Evolutionary conservation across 2,797 vertebrate species (phyloP).

Genomic region (Parotocinclus haroldoi): DNA sequence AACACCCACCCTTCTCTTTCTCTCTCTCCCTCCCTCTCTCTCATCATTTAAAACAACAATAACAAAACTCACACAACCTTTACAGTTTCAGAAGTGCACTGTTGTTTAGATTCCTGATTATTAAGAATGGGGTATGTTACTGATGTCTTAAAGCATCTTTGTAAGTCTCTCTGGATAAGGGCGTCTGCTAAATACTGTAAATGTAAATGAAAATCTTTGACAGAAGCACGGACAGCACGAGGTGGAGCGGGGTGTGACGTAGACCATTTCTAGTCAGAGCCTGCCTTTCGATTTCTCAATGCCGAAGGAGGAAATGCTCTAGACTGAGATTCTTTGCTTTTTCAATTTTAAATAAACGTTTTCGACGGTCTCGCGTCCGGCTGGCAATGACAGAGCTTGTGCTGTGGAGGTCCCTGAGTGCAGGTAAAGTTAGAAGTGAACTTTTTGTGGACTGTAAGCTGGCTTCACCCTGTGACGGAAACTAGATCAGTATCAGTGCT

Average conservation of each 20-base stretch:
- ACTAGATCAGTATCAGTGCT: constrained; percentile 29
- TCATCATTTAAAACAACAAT: no score
- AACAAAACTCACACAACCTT: no score
- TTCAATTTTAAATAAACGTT: neutral
- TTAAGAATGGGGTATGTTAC: no score
- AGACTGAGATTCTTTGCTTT: neutral
- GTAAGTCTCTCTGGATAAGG: no score
- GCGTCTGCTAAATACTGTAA: no score
- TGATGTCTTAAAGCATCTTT: no score
- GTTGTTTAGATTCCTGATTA: no score
- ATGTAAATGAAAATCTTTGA: no score
- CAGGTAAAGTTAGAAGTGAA: constrained; percentile 10
- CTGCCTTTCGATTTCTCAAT: constrained; percentile 19
- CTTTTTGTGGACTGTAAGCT: constrained; percentile 1
- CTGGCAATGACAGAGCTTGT: neutral
- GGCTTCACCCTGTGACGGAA: constrained; percentile 14
- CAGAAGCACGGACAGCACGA: no score
- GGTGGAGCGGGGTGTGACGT: constrained; percentile 33
- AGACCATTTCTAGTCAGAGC: constrained; percentile 26
- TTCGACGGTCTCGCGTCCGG: neutral
- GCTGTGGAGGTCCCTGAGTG: neutral
- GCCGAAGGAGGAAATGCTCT: constrained; percentile 12
- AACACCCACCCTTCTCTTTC: no score
- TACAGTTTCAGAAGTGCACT: no score
- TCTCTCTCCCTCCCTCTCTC: no score